Conservation (phyloP, 2,113 vertebrate genomes). For the Sceloporus undulatus region DNA sequence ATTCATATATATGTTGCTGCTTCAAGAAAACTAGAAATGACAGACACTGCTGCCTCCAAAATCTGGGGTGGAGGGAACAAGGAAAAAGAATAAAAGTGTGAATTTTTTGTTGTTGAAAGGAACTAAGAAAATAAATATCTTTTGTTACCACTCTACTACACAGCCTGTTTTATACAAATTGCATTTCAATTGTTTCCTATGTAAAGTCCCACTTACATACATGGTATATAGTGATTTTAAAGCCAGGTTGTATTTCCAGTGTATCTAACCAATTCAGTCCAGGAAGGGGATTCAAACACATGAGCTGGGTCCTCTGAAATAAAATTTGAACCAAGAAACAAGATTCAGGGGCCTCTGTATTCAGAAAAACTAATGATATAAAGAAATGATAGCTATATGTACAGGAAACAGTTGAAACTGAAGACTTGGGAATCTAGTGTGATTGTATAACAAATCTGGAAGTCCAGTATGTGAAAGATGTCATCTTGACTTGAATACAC, state of each 20-base stretch:
- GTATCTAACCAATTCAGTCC: not conserved
- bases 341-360: not conserved
- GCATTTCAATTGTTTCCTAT: not conserved
- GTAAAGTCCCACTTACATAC: not conserved
- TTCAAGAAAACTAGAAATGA: not conserved
- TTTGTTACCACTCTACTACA: not conserved
- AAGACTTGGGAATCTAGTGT: not conserved
- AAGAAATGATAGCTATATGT: not conserved
- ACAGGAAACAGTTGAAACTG: not conserved
- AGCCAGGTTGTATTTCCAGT: not conserved
- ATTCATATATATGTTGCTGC: not conserved
- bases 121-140: accelerated
- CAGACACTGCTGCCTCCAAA: not conserved
- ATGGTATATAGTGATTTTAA: not conserved
- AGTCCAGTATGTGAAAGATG: not conserved
- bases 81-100: not conserved
- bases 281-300: not conserved
- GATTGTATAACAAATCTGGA: not conserved
- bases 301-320: not conserved
- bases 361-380: not conserved
- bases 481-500: not conserved
- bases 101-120: not conserved
- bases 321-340: not conserved
- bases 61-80: not conserved
- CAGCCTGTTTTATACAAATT: not conserved